A percentile compares a stretch with the other conserved stretches of the same genome.
Conservation (phyloP, 2,888 invertebrate species). For the Lapara coniferarum region DNA sequence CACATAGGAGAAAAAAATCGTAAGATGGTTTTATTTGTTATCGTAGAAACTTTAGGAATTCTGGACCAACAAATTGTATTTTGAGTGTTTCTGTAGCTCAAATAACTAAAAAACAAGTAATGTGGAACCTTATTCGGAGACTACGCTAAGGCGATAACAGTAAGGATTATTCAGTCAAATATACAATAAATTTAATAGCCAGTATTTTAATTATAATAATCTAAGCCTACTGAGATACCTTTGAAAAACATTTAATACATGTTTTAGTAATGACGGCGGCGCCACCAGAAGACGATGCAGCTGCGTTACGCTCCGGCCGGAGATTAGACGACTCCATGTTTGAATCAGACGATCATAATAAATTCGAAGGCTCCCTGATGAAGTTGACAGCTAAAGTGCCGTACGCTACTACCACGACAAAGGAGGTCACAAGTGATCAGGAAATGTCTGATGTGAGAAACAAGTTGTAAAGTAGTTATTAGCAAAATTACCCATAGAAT, state of each 20-base stretch:
- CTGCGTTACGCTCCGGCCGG: constrained; percentile 50
- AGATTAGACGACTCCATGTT: constrained; percentile 63
- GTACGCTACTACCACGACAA: constrained; percentile 31
- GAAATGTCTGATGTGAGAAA: constrained; percentile 40
- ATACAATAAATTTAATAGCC: too few relatives aligned
- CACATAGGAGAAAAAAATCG: constrained; percentile 48
- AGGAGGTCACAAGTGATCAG: constrained; percentile 33
- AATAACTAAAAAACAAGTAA: too few relatives aligned
- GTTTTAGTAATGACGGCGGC: constrained; percentile 49
- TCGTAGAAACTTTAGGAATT: not conserved
- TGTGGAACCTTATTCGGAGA: too few relatives aligned
- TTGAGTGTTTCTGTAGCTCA: too few relatives aligned
- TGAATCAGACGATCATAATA: constrained; percentile 57
- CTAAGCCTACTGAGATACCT: not conserved
- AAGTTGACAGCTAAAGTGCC: constrained; percentile 59
- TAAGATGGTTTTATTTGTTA: constrained; percentile 36
- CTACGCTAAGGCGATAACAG: too few relatives aligned
- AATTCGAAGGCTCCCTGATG: constrained; percentile 66
- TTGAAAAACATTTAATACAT: constrained; percentile 20
- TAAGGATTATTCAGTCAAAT: too few relatives aligned
- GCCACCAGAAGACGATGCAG: constrained; percentile 39
- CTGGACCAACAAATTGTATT: not conserved
- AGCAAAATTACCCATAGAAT: not conserved
- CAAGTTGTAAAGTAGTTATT: not conserved
- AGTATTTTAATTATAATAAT: too few relatives aligned